Evolutionary conservation across 2,888 invertebrate genomes (phyloP).

Genomic region (Andrena hattorfiana): DNA sequence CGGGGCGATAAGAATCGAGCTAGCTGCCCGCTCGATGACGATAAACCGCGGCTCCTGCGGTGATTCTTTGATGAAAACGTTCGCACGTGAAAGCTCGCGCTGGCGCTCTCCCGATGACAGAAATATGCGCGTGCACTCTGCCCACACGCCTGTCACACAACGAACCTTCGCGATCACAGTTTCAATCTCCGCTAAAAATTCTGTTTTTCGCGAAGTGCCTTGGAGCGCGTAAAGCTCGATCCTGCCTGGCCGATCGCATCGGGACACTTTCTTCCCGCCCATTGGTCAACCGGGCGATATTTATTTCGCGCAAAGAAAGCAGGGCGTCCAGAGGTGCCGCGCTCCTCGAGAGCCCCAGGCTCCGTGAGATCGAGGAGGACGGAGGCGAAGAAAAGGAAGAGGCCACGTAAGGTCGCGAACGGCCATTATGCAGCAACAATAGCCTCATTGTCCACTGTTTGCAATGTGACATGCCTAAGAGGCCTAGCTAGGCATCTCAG

Average conservation of each 20-base stretch:
- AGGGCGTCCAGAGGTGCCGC: constrained; percentile 14
- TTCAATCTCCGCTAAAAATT: background rate
- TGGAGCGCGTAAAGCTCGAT: background rate
- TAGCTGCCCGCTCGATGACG: constrained; percentile 20
- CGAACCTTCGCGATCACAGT: too few species aligned
- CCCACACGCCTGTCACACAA: too few species aligned
- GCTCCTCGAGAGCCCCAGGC: constrained; percentile 27
- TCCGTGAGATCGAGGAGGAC: constrained; percentile 58
- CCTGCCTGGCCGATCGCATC: constrained; percentile 8
- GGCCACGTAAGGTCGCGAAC: constrained; percentile 79
- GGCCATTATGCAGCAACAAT: constrained; percentile 82
- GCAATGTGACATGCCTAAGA: constrained; percentile 76
- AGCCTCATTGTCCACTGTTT: constrained; percentile 82
- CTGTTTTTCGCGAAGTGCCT: background rate
- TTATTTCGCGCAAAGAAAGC: constrained; percentile 34
- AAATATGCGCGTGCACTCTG: too few species aligned
- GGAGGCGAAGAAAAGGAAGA: constrained; percentile 63
- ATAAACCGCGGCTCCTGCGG: constrained; percentile 23
- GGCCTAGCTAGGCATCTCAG: constrained; percentile 76
- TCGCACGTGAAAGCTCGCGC: constrained; percentile 1
- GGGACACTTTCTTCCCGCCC: constrained; percentile 31
- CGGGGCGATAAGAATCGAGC: constrained; percentile 38
- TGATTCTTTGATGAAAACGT: constrained; percentile 49
- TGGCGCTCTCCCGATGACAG: too few species aligned
- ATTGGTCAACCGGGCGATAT: constrained; percentile 37